A percentile compares a stretch with the other conserved stretches of the same genome.
Conservation (phyloP, 2,797 vertebrate species). For the Gobionotothen gibberifrons region DNA sequence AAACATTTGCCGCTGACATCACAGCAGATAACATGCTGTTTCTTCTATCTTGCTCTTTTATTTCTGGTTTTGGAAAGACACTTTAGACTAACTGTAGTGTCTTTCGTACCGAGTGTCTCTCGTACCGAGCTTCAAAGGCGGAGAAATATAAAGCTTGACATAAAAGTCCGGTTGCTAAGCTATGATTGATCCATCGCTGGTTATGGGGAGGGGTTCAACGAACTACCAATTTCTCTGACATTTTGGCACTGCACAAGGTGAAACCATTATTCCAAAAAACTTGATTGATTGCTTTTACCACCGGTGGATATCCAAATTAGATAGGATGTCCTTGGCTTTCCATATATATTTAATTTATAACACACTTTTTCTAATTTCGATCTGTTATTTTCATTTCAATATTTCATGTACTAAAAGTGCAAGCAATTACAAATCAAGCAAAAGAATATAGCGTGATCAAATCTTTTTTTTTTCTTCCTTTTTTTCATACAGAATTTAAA, state of each 20-base stretch:
- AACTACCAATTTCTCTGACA: neutral
- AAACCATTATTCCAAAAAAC: slow-evolving; percentile 24
- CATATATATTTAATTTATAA: neutral
- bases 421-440: slow-evolving; percentile 65
- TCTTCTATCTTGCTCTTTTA: neutral
- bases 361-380: slow-evolving; percentile 19
- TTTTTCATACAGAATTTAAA: slow-evolving; percentile 28
- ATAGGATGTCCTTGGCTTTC: slow-evolving; percentile 13
- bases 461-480: slow-evolving; percentile 23
- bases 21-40: neutral
- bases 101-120: neutral
- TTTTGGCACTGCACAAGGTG: slow-evolving; percentile 57
- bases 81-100: neutral
- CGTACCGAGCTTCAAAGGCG: neutral
- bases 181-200: neutral
- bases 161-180: neutral
- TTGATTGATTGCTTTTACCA: slow-evolving; percentile 38
- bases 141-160: neutral
- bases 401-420: slow-evolving; percentile 63
- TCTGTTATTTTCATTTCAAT: slow-evolving; percentile 1
- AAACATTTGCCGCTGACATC: neutral
- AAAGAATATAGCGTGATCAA: slow-evolving; percentile 41
- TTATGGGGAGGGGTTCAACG: neutral
- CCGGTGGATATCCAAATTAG: slow-evolving; percentile 16
- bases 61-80: neutral